phyloP scores from a whole-genome alignment of 2,113 vertebrate species.

The Cairina moschata region DNA sequence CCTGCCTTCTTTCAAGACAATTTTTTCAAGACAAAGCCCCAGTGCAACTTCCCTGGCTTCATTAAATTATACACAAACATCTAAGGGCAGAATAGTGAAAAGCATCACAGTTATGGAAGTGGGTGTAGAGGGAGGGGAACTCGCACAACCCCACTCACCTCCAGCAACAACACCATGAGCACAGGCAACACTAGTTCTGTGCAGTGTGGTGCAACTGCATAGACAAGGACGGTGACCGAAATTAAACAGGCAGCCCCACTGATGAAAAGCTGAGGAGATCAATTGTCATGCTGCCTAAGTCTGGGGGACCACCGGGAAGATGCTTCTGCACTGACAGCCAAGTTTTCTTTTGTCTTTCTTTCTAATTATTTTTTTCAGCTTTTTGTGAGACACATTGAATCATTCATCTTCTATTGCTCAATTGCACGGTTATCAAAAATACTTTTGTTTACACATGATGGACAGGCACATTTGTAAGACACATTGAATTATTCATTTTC shows the following conservation, averaged over 20 bases:
- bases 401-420: neutral
- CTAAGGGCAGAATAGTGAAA: neutral
- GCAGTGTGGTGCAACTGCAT: neutral
- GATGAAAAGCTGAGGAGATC: neutral
- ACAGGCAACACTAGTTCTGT: rapidly evolving
- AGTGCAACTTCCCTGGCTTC: neutral
- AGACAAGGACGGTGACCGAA: neutral
- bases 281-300: neutral
- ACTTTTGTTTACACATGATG: neutral
- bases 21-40: neutral
- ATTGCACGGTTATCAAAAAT: neutral
- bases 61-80: neutral
- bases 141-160: neutral
- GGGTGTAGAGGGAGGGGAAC: rapidly evolving
- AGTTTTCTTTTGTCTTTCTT: neutral
- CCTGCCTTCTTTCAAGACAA: neutral
- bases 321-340: neutral
- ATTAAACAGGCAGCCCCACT: neutral
- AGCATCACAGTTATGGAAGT: rapidly evolving
- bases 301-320: neutral
- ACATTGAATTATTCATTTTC: neutral
- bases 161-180: neutral
- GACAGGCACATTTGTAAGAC: neutral
- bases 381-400: neutral
- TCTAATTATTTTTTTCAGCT: neutral